Evolutionary conservation across 53 echinoderm and acorn worm species (phyloP), one percentile per base, ranked within the genome.

Genomic region (Astropecten irregularis): DNA sequence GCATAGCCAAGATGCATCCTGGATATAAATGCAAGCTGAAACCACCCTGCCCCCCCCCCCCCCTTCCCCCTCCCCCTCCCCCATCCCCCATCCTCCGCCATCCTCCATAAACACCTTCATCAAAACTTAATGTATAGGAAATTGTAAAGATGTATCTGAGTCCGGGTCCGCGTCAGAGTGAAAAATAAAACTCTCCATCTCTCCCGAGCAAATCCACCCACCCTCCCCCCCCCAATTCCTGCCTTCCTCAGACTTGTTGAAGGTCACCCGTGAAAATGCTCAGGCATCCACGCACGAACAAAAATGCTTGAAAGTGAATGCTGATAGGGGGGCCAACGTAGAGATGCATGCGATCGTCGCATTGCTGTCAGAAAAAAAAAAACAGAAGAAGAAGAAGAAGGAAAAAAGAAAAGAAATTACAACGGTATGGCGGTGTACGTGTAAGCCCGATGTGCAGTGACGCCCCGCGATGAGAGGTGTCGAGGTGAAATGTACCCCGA

Each of bases 401-500:
- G n/a, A n/a, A n/a, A n/a, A n/a, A n/a, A n/a, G n/a, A n/a, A n/a
- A n/a, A n/a, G n/a, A n/a, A n/a, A n/a, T n/a, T n/a, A n/a, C n/a
- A n/a, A n/a, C n/a, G n/a, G n/a, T n/a, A n/a, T n/a, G n/a, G n/a
- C 55, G 25, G 26, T 27, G 23, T 46, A 14, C 14, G 8, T 79
- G 79, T 46, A 46, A 79, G 79, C 39, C 19, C 31, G 79, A 79
- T 62, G 79, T 62, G 62, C 42, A 26, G 33, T 13, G 16, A 68
- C 68, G 68, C 68, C 42, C 27, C 15, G 50, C 15, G 50, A 15
- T 4, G 53, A 29, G 21, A 79, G 79, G 79, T 79, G 79, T 79
- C 46, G 79, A 79, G 79, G 79, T 60, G 79, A 62, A 79, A 60
- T 79, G 57, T 46, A 61, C 57, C 61, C 56, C 33, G 79, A 42